Base-by-base conservation (phyloP, 2,797 vertebrate genomes). In the Catamblyrhynchus diadema region DNA sequence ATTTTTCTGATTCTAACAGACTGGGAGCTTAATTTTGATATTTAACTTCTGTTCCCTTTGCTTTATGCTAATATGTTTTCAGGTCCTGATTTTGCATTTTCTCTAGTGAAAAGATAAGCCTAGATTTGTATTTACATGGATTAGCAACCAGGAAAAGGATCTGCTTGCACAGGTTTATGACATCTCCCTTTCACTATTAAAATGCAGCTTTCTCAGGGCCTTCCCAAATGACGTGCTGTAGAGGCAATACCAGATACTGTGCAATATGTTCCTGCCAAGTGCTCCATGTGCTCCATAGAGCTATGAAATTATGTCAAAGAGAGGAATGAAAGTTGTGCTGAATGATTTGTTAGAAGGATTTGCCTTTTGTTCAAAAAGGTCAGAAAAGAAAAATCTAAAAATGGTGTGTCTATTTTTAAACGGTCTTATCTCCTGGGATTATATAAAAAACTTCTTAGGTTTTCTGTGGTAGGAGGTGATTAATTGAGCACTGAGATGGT, bases 371-470 rank as follows among this genome's bases (percentile, higher is more conserved):
- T 81, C 33, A 42, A 51, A 88, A 87, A 89, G 18, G 17, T 74
- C 69, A 42, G 21, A 80, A 33, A 93, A 11, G 7, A 90, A 81
- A 74, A 56, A 20, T 81, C 72, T 92, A 62, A 95, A 93, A 96
- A 50, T 39, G 2, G 6, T 28, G 20, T 37, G 12, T 28, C 51
- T 83, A 25, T 50, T 69, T 86, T 90, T 94, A 22, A 51, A 51
- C 56, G 66, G 6, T 51, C 12, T 16, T 80, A 5, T 78, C 27
- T 66, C 14, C 45, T 44, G 14, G 28, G 42, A 59, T 87, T 71
- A 48, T 35, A 78, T 51, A 28, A 75, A 87, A 62, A 20, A 24
- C 2, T 33, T n/a, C 14, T 23, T 39, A 32, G 12, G 11, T 33
- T 95, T 94, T 67, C 37, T 69, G 10, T 59, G 59, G 21, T 44